phyloP scores from a whole-genome alignment of 2,797 vertebrate species.

The Buceros bicornis region DNA sequence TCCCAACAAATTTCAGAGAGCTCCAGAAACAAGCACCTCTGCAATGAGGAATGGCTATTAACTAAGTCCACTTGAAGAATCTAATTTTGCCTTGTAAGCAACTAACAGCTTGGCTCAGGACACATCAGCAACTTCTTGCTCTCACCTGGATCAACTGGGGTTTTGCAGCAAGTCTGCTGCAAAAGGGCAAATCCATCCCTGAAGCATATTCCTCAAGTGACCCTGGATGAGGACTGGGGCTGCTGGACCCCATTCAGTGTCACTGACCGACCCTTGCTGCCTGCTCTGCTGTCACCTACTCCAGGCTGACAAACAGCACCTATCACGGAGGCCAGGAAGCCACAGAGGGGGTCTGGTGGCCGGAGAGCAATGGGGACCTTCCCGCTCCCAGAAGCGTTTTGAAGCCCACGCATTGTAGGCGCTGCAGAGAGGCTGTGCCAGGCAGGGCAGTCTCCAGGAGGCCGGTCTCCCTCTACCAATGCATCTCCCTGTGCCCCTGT shows the following conservation, averaged over 20 bases:
- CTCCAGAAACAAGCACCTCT: not conserved
- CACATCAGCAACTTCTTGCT: not conserved
- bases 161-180: not conserved
- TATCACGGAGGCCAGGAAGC: accelerated
- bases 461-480: not conserved
- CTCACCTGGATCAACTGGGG: not conserved
- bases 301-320: not conserved
- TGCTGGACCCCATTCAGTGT: not conserved
- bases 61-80: not conserved
- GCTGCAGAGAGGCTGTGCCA: not conserved
- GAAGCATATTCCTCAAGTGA: not conserved
- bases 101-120: not conserved
- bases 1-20: not conserved
- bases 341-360: not conserved
- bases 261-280: accelerated
- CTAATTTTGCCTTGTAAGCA: slow-evolving; percentile 22
- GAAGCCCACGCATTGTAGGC: accelerated
- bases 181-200: not conserved
- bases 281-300: not conserved
- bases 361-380: not conserved
- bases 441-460: not conserved
- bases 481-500: accelerated
- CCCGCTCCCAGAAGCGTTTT: not conserved
- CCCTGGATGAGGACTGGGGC: accelerated
- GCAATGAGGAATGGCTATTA: not conserved